Evolutionary conservation across 37 sponge, comb jelly and placozoan species (phyloP).

Genomic region (Aphrocallistes beatrix): DNA sequence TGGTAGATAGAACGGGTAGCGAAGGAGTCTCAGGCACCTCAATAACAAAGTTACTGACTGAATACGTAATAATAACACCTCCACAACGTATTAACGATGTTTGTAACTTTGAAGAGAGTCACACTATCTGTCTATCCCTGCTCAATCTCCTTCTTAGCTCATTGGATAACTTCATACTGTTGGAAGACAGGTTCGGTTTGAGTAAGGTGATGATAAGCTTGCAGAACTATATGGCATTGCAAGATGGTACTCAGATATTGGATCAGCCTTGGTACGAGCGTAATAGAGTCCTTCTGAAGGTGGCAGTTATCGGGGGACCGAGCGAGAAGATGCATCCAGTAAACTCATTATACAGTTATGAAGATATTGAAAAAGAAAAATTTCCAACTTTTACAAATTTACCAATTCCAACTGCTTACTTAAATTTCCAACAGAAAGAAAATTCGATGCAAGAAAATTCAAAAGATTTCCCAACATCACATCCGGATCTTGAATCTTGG

Average conservation of each 20-base stretch:
- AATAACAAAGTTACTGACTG: neutral
- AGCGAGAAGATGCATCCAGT: neutral
- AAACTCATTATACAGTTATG: neutral
- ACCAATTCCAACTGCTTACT: neutral
- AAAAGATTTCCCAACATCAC: neutral
- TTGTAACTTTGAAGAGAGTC: neutral
- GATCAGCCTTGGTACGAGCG: conserved; percentile 19
- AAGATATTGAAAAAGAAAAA: neutral
- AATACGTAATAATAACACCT: neutral
- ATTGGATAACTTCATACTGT: neutral
- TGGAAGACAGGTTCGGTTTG: neutral
- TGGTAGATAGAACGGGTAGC: neutral
- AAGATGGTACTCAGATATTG: neutral
- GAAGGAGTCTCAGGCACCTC: neutral
- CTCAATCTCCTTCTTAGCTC: neutral
- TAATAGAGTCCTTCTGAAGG: neutral
- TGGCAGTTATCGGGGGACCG: neutral
- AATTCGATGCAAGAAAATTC: neutral
- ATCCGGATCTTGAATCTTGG: neutral
- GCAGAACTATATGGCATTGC: neutral
- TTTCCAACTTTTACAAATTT: neutral
- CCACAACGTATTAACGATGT: neutral
- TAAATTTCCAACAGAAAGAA: neutral
- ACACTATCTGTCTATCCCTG: neutral
- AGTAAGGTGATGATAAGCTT: neutral